Conservation (phyloP, 2,888 invertebrate species). For the Smittia aterrima region DNA sequence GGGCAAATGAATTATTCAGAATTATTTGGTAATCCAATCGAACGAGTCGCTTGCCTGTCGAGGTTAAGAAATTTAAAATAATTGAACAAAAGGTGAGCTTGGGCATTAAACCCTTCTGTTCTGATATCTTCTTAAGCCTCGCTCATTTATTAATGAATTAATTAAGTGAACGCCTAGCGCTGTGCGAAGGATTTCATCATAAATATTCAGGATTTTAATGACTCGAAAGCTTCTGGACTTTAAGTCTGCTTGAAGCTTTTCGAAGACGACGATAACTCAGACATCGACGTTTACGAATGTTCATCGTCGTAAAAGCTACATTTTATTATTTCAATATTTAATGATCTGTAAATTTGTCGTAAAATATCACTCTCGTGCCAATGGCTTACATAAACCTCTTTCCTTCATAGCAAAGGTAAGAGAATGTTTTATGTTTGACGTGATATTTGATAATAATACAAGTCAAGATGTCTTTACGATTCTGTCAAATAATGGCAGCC, state of each 20-base stretch:
- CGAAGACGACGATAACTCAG: too few species aligned
- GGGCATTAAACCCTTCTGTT: not conserved
- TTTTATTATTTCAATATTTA: conserved; percentile 40
- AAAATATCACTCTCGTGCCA: conserved; percentile 30
- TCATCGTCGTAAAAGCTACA: not conserved
- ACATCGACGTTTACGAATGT: not conserved
- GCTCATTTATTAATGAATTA: conserved; percentile 7
- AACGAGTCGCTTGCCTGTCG: not conserved
- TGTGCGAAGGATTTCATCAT: not conserved
- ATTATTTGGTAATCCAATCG: not conserved
- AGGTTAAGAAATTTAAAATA: conserved; percentile 8
- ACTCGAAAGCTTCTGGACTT: conserved; percentile 1
- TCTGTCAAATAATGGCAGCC: not conserved
- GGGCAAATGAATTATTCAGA: conserved; percentile 7
- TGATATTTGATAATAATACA: conserved; percentile 14
- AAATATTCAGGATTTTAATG: not conserved
- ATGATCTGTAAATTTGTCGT: conserved; percentile 39
- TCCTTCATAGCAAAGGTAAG: not conserved
- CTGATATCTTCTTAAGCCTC: not conserved
- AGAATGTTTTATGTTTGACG: conserved; percentile 5
- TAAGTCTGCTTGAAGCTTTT: not conserved
- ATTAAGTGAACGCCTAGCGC: not conserved
- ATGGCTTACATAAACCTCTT: not conserved
- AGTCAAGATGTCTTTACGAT: not conserved
- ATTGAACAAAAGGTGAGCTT: conserved; percentile 9